These are phyloP conservation scores for Ashinkailepas kermadecensis DNA, from an alignment of 2,888 invertebrate genomes.

Conservation along the genomic window DNA sequence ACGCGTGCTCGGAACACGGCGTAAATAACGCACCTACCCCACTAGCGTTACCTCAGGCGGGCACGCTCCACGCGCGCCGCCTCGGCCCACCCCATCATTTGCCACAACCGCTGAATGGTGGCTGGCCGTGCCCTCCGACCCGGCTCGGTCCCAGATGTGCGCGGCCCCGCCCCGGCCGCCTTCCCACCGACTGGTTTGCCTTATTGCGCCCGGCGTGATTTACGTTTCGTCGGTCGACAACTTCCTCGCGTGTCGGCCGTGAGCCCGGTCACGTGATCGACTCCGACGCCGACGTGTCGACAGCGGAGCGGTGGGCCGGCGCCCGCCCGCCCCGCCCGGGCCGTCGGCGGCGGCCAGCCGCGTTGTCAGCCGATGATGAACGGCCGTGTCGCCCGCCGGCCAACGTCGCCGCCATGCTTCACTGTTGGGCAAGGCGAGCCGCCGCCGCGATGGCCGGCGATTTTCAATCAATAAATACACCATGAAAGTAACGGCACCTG, in stretches of 20 bases:
- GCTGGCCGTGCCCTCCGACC: neutral
- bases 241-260: neutral
- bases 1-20: too few relatives aligned
- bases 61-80: too few relatives aligned
- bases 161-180: neutral
- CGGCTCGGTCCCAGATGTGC: neutral
- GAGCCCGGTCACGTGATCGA: too few relatives aligned
- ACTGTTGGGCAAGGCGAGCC: neutral
- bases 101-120: too few relatives aligned
- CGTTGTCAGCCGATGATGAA: neutral
- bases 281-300: too few relatives aligned
- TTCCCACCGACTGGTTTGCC: neutral
- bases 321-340: too few relatives aligned
- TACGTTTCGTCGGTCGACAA: neutral
- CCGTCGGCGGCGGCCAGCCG: too few relatives aligned
- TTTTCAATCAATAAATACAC: neutral
- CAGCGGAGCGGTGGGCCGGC: too few relatives aligned
- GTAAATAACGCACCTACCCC: too few relatives aligned
- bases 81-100: too few relatives aligned
- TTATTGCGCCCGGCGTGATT: neutral
- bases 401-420: neutral
- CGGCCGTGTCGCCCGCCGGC: neutral
- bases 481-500: neutral
- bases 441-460: neutral
- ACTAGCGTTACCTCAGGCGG: too few relatives aligned